Evolutionary conservation across 2,888 invertebrate genomes (phyloP).

Genomic region (Dynastes grantii): DNA sequence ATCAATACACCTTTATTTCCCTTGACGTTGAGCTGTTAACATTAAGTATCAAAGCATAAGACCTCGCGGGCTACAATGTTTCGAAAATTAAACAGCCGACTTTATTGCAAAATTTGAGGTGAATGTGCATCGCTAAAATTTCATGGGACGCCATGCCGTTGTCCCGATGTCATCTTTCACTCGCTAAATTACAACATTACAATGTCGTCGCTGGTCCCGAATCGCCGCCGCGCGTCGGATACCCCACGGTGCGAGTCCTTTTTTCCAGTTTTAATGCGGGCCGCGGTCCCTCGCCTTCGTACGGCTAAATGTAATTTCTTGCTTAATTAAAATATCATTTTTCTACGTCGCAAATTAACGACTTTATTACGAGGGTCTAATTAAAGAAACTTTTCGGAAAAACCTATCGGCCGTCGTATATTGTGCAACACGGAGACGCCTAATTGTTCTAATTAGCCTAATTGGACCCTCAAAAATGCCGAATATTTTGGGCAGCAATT

Average conservation of each 20-base stretch:
- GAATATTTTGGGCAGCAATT: background rate
- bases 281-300: background rate
- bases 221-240: background rate
- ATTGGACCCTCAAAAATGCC: constrained; percentile 12
- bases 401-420: constrained; percentile 19
- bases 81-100: background rate
- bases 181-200: constrained; percentile 2
- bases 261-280: constrained; percentile 34
- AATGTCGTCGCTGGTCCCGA: background rate
- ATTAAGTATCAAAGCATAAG: no score
- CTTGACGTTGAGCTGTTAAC: no score
- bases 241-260: constrained; percentile 10
- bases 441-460: constrained; percentile 42
- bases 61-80: background rate
- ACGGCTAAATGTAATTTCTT: constrained; percentile 41
- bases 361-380: constrained; percentile 40
- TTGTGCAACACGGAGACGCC: background rate
- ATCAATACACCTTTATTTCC: no score
- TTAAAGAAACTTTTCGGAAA: constrained; percentile 35
- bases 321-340: constrained; percentile 47
- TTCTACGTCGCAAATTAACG: constrained; percentile 44
- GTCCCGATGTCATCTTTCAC: constrained; percentile 9
- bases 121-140: constrained; percentile 24
- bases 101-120: constrained; percentile 14
- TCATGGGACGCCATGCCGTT: constrained; percentile 2